phyloP scores from a whole-genome alignment of 64 coral and sea anemone genomes.

The Pocillopora damicornis region DNA sequence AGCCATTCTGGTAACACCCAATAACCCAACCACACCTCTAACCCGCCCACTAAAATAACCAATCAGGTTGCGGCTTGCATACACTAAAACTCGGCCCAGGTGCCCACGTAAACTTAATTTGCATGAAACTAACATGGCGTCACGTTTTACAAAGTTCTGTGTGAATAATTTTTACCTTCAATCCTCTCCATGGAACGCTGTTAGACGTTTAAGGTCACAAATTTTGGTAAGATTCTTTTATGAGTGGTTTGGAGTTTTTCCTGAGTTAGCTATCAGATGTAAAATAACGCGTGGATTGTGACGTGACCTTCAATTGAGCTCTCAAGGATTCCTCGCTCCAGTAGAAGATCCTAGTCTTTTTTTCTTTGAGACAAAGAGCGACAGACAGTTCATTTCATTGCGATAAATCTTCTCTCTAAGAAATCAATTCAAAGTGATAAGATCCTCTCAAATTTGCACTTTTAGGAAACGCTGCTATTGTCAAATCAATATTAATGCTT shows the following conservation, averaged over 20 bases:
- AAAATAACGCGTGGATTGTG: neutral
- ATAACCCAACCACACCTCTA: neutral
- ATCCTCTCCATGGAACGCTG: neutral
- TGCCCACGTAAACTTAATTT: neutral
- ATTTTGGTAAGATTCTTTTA: neutral
- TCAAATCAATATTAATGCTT: neutral
- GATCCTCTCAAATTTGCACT: neutral
- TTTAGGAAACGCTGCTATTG: neutral
- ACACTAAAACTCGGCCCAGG: neutral
- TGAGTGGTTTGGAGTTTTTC: neutral
- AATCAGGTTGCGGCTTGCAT: neutral
- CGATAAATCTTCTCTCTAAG: too few relatives aligned
- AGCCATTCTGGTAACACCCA: too few relatives aligned
- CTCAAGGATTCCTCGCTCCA: too few relatives aligned
- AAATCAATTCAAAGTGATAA: neutral
- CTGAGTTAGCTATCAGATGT: too few relatives aligned
- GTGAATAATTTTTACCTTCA: neutral
- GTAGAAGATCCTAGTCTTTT: neutral
- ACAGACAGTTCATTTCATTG: too few relatives aligned
- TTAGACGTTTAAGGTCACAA: neutral
- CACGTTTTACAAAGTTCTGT: slow-evolving; percentile 11
- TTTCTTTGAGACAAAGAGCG: neutral
- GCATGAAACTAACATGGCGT: slow-evolving; percentile 9
- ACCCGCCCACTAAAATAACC: slow-evolving; percentile 5
- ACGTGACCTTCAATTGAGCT: neutral